Evolutionary conservation across 1,140 invertebrate genomes (phyloP).

Genomic region (Akabosia matsudoensis): DNA sequence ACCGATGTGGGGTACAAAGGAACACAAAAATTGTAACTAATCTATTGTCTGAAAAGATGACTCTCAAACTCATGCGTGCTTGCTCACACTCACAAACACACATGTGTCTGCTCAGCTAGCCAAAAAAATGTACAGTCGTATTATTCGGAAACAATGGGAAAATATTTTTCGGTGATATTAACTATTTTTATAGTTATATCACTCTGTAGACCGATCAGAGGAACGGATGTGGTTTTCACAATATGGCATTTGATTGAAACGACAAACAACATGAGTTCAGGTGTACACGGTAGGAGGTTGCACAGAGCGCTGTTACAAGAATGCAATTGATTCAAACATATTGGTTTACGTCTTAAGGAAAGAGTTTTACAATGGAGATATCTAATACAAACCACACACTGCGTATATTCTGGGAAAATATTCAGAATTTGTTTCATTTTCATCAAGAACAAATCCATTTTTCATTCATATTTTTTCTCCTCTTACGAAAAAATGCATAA

Average conservation of each 20-base stretch:
- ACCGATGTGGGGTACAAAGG: background rate
- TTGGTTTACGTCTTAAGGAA: background rate
- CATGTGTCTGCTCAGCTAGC: background rate
- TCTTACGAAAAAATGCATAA: too few relatives aligned
- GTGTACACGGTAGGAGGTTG: background rate
- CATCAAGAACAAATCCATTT: too few relatives aligned
- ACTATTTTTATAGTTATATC: background rate
- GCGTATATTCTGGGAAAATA: slow-evolving; percentile 6
- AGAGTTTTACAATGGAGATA: background rate
- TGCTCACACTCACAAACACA: too few relatives aligned
- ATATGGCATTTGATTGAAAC: background rate
- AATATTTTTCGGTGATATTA: slow-evolving; percentile 7
- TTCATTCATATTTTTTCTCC: too few relatives aligned
- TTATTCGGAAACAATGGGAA: background rate
- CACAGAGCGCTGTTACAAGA: too few relatives aligned
- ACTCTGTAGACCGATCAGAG: too few relatives aligned
- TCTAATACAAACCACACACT: too few relatives aligned
- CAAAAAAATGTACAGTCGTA: background rate
- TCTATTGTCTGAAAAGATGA: too few relatives aligned
- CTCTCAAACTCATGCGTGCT: too few relatives aligned
- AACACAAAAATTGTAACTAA: too few relatives aligned
- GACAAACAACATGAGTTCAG: background rate
- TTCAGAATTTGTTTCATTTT: background rate
- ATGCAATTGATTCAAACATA: background rate
- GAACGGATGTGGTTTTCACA: slow-evolving; percentile 6